Evolutionary conservation across 53 echinoderm and acorn worm species (phyloP), one percentile per base, ranked within the genome.

Genomic region (Henricia sp.): DNA sequence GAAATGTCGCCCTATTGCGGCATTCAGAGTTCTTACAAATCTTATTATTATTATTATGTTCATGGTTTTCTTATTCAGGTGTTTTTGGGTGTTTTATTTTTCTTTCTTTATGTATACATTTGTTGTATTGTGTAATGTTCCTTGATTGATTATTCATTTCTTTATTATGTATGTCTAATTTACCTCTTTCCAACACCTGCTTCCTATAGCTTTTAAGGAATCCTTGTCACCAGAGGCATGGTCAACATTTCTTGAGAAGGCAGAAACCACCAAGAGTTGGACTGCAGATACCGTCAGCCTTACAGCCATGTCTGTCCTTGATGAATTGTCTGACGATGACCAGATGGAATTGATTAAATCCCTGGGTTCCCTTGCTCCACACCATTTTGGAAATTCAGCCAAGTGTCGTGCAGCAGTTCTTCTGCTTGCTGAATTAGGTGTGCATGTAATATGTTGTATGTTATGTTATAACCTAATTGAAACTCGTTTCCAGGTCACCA

Each of bases 291-390:
- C 1, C 27, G 57, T 56, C 27, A 25, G 24, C 57, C 57, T 4
- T 56, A 56, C 57, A 1, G 57, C 57, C 27, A 56, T 56, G 57
- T 56, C 57, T 56, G 57, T 56, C 27, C 27, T 56, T 25, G 57
- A 56, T 56, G 26, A 56, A 56, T 56, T 56, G 57, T 56, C 57
- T 56, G 57, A 56, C 6, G 57, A 56, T 56, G 57, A 56, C 23
- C 57, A 56, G 57, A 56, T 9, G n/a, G 17, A 56, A 56, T 20
- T 56, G 57, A 23, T 56, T 1, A 56, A 9, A 4, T 4, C 57
- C 23, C 14, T 46, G 48, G 8, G 48, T 46, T 8, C 48, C 48
- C 48, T 46, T 46, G 48, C 48, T 10, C 48, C 48, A 46, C 8
- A 46, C 8, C 48, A 46, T 46, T 14, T 46, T 8, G 48, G 48